phyloP scores from a whole-genome alignment of 2,797 vertebrate species.

The Cyprinodon diabolis region DNA sequence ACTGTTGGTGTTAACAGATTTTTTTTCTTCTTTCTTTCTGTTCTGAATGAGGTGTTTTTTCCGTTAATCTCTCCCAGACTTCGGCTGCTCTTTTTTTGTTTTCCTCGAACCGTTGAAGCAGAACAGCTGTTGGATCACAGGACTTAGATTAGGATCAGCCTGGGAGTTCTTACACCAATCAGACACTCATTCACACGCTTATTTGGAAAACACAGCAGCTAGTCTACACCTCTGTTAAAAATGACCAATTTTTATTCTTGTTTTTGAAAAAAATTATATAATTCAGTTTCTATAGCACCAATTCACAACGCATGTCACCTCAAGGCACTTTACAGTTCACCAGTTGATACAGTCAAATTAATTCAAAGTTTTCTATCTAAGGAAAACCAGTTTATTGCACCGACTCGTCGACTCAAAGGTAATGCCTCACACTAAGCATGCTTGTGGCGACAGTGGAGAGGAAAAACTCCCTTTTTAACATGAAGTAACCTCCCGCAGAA shows the following conservation, averaged over 20 bases:
- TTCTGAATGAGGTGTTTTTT: neutral
- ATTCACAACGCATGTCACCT: too few relatives aligned
- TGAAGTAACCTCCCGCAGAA: too few relatives aligned
- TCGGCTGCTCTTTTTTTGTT: constrained; percentile 18
- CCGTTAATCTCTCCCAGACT: constrained; percentile 35
- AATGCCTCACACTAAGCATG: too few relatives aligned
- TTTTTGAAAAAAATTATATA: neutral
- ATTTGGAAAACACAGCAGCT: constrained; percentile 6
- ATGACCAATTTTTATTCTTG: neutral
- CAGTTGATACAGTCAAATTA: too few relatives aligned
- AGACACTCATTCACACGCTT: constrained; percentile 8
- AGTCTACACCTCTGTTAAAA: neutral
- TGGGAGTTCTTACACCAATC: constrained; percentile 29
- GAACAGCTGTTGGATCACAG: constrained; percentile 65
- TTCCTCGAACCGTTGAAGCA: constrained; percentile 33
- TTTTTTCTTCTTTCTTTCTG: neutral
- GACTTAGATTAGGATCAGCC: constrained; percentile 69
- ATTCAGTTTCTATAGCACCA: too few relatives aligned
- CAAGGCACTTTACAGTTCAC: too few relatives aligned
- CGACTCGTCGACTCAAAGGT: too few relatives aligned
- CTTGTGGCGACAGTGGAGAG: too few relatives aligned
- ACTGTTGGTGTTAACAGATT: neutral
- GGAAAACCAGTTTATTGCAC: too few relatives aligned
- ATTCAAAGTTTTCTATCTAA: too few relatives aligned
- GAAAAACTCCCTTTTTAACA: too few relatives aligned